Percentiles rank a stretch among this genome's conserved stretches.
phyloP scores from a whole-genome alignment of 1,140 invertebrate genomes.

The Hyles vespertilio region DNA sequence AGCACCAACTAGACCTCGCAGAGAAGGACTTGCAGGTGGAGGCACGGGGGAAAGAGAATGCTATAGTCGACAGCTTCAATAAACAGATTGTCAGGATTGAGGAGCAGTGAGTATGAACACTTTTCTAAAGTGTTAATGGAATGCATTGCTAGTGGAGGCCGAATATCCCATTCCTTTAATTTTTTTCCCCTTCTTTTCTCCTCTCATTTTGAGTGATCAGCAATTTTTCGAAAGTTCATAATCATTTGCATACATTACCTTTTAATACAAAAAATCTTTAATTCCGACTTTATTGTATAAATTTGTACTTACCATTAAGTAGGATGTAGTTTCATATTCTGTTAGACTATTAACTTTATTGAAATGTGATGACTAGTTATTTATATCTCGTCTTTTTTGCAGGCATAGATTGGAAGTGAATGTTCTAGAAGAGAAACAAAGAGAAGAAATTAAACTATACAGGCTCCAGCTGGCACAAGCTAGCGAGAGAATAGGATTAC shows the following conservation, averaged over 20 bases:
- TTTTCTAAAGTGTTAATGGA: not conserved
- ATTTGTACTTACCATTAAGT: no score
- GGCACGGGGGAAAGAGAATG: slow-evolving; percentile 79
- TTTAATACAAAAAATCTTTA: no score
- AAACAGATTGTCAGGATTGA: slow-evolving; percentile 83
- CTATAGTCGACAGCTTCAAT: slow-evolving; percentile 81
- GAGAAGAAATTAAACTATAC: slow-evolving; percentile 83
- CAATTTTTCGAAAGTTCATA: no score
- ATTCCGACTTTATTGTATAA: no score
- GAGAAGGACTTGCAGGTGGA: slow-evolving; percentile 80
- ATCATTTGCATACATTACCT: no score
- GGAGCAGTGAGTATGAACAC: slow-evolving; percentile 78
- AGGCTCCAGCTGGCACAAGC: slow-evolving; percentile 81
- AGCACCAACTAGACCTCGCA: slow-evolving; percentile 82
- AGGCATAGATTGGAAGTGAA: slow-evolving; percentile 84
- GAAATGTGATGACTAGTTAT: no score
- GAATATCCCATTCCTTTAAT: no score
- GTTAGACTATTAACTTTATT: no score
- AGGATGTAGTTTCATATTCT: no score
- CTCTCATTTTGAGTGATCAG: no score
- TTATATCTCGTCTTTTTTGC: no score
- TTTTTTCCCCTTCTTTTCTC: no score
- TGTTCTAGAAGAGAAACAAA: slow-evolving; percentile 86
- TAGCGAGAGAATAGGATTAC: slow-evolving; percentile 78
- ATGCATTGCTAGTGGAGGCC: not conserved